These are phyloP conservation scores for Drosophila niveifrons DNA, from an alignment of 2,888 invertebrate species.

Conservation along the genomic window DNA sequence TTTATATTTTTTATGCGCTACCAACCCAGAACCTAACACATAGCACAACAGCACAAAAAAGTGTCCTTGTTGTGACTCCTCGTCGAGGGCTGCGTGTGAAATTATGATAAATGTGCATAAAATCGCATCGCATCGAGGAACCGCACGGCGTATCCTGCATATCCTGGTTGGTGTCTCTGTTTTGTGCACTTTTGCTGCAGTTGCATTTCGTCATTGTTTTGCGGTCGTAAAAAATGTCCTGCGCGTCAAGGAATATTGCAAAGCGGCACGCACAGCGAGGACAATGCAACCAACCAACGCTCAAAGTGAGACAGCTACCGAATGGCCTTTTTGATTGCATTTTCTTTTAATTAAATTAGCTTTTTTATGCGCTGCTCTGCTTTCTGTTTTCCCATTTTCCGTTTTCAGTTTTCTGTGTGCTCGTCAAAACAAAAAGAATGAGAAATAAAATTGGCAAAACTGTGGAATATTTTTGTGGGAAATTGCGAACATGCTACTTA, in stretches of 20 bases:
- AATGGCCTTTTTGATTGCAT: constrained; percentile 79
- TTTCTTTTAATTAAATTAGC: constrained; percentile 81
- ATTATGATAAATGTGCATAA: constrained; percentile 81
- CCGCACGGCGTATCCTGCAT: constrained; percentile 37
- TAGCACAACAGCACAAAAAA: constrained; percentile 11
- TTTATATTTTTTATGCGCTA: constrained; percentile 72
- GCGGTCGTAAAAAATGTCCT: constrained; percentile 75
- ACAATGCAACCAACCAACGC: constrained; percentile 69
- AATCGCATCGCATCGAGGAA: constrained; percentile 65
- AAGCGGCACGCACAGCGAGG: constrained; percentile 68
- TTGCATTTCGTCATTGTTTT: constrained; percentile 69
- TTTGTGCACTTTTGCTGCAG: constrained; percentile 46
- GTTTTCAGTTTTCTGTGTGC: constrained; percentile 41
- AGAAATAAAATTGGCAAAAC: constrained; percentile 5
- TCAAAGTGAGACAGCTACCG: constrained; percentile 12
- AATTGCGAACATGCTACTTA: constrained; percentile 54
- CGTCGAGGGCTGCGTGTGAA: constrained; percentile 77
- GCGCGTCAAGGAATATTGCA: constrained; percentile 58
- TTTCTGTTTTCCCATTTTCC: constrained; percentile 63
- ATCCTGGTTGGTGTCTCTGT: constrained; percentile 43
- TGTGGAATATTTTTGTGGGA: constrained; percentile 34
- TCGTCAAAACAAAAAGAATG: constrained; percentile 42
- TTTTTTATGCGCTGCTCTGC: constrained; percentile 75
- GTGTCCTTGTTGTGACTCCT: constrained; percentile 61
- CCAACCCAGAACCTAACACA: constrained; percentile 49